Evolutionary conservation across 2,797 vertebrate species (phyloP).

Genomic region (Apogon talboti): DNA sequence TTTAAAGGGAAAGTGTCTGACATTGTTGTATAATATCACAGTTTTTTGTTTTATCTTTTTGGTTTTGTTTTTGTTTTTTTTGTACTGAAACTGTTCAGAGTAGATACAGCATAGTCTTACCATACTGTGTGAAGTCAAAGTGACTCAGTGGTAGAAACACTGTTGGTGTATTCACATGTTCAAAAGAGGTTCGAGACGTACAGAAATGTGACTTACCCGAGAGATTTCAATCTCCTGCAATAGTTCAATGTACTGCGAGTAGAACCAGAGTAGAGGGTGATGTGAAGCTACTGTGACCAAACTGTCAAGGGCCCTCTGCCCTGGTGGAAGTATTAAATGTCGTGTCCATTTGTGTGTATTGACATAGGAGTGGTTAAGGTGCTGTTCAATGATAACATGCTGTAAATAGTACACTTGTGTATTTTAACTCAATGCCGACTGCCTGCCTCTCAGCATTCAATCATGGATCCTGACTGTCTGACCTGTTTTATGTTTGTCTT

Average conservation of each 20-base stretch:
- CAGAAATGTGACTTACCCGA: slow-evolving; percentile 54
- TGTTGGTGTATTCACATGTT: slow-evolving; percentile 60
- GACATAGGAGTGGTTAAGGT: slow-evolving; percentile 72
- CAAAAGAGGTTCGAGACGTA: slow-evolving; percentile 24
- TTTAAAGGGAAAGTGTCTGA: slow-evolving; percentile 75
- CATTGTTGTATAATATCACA: slow-evolving; percentile 55
- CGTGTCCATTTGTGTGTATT: slow-evolving; percentile 77
- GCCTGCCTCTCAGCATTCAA: slow-evolving; percentile 80
- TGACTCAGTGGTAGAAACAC: slow-evolving; percentile 74
- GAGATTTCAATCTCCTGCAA: slow-evolving; percentile 54
- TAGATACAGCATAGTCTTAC: slow-evolving; percentile 66
- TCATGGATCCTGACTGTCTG: slow-evolving; percentile 69
- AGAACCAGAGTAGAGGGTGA: slow-evolving; percentile 64
- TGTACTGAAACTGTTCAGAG: slow-evolving; percentile 42
- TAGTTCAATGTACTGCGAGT: slow-evolving; percentile 67
- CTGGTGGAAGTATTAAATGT: slow-evolving; percentile 72
- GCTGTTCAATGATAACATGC: slow-evolving; percentile 75
- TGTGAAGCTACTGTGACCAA: slow-evolving; percentile 72
- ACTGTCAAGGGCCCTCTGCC: slow-evolving; percentile 45
- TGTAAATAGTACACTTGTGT: slow-evolving; percentile 87
- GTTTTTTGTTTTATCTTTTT: slow-evolving; percentile 9
- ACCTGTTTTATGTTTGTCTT: slow-evolving; percentile 73
- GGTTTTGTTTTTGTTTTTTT: slow-evolving; percentile 21
- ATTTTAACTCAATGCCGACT: slow-evolving; percentile 74
- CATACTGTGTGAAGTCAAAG: slow-evolving; percentile 68